These are phyloP conservation scores for Argopecten irradians DNA, from an alignment of 1,140 invertebrate species.

Conservation along the genomic window DNA sequence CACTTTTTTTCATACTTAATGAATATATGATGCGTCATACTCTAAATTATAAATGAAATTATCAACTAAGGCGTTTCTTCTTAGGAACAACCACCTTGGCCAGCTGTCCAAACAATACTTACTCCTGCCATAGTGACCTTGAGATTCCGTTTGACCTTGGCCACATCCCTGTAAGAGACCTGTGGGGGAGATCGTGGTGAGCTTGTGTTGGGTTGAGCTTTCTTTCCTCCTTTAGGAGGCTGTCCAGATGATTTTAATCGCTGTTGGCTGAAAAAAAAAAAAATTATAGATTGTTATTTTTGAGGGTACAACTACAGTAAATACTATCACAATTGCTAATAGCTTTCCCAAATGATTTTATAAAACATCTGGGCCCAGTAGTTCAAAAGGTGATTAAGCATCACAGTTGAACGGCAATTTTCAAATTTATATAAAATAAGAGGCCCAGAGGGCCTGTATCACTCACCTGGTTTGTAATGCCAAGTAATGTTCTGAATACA, in stretches of 20 bases:
- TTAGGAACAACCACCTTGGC: not conserved
- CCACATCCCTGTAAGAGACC: not conserved
- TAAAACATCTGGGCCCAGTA: too few relatives aligned
- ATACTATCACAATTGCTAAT: constrained; percentile 31
- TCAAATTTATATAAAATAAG: too few relatives aligned
- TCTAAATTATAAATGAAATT: not conserved
- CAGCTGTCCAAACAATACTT: not conserved
- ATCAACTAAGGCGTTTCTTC: not conserved
- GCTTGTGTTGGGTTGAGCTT: not conserved
- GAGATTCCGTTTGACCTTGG: constrained; percentile 43
- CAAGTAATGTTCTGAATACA: too few relatives aligned
- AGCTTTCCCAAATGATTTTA: too few relatives aligned
- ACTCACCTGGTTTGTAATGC: too few relatives aligned
- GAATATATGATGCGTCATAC: not conserved
- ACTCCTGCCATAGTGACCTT: constrained; percentile 32
- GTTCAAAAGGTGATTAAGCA: too few relatives aligned
- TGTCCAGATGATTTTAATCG: not conserved
- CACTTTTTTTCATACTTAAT: constrained; percentile 36
- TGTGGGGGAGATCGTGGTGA: not conserved
- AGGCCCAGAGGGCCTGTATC: too few relatives aligned
- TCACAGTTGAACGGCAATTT: too few relatives aligned
- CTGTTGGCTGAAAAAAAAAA: not conserved
- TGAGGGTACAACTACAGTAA: not conserved
- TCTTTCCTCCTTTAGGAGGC: not conserved
- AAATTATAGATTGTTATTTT: not conserved